These are phyloP conservation scores for Brenthis daphne DNA, from an alignment of 2,888 invertebrate species.

Conservation along the genomic window DNA sequence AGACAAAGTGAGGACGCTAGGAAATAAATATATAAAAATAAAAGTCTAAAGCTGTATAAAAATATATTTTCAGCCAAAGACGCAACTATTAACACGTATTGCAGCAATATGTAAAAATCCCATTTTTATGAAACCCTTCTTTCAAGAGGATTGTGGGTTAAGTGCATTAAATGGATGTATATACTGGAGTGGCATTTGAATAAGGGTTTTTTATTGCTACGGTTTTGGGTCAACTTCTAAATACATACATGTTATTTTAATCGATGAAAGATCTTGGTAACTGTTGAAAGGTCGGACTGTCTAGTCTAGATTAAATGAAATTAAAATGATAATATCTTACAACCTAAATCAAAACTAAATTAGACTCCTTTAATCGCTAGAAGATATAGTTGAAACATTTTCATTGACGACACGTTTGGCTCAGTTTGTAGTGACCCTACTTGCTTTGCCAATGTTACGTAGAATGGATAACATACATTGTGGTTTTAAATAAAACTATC, in stretches of 20 bases:
- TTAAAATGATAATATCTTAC: neutral
- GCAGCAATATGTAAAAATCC: conserved; percentile 17
- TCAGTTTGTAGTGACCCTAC: no score
- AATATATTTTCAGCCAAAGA: neutral
- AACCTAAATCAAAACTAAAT: no score
- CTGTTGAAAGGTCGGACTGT: neutral
- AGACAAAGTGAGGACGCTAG: neutral
- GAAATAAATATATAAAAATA: neutral
- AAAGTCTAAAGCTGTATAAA: neutral
- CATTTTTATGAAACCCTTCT: conserved; percentile 26
- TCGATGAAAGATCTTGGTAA: neutral
- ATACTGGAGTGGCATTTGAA: conserved; percentile 32
- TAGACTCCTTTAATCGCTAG: no score
- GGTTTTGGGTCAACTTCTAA: conserved; percentile 6
- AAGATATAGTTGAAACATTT: no score
- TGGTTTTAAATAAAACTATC: no score
- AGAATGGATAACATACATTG: no score
- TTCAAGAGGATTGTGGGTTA: conserved; percentile 16
- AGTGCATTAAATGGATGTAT: conserved; percentile 25
- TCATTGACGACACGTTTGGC: no score
- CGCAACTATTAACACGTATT: neutral
- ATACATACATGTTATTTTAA: conserved; percentile 19
- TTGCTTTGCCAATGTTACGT: no score
- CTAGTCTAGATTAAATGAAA: neutral
- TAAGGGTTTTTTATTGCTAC: conserved; percentile 27